A percentile compares a stretch with the other conserved stretches of the same genome.
Conservation (phyloP, 2,113 vertebrate species). For the Zosterops pallidus region DNA sequence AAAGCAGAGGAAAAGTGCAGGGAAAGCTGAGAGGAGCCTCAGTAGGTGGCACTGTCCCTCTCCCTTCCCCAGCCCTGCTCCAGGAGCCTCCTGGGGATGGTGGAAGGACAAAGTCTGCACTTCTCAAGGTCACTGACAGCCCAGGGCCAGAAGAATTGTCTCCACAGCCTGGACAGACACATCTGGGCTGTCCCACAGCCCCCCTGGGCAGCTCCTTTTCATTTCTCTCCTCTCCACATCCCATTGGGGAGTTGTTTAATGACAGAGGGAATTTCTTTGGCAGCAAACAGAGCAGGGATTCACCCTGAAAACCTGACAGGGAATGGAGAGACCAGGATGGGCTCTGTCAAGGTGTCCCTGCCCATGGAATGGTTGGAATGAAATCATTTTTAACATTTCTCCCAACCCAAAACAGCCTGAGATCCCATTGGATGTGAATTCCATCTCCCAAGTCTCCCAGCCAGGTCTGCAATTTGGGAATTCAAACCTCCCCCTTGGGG, state of each 20-base stretch:
- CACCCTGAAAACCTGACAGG: background rate
- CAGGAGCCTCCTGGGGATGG: background rate
- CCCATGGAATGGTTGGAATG: background rate
- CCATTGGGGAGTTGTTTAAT: background rate
- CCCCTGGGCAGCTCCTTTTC: background rate
- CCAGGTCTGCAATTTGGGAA: background rate
- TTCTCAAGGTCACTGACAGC: background rate
- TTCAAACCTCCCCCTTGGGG: background rate
- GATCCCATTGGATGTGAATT: background rate
- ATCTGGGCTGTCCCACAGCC: background rate
- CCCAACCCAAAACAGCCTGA: background rate
- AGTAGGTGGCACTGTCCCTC: constrained; percentile 15
- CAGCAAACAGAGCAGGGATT: background rate
- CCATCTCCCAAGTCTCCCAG: background rate
- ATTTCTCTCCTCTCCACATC: background rate
- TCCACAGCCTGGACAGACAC: background rate
- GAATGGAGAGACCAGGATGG: background rate
- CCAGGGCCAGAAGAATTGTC: accelerated
- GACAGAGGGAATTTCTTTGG: background rate
- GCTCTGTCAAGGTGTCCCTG: background rate
- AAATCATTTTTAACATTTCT: background rate
- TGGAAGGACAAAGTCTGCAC: background rate
- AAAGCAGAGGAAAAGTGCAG: background rate
- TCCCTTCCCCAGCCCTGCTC: background rate
- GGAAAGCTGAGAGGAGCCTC: background rate